Percentiles rank a stretch among this genome's conserved stretches.
phyloP scores from a whole-genome alignment of 1,140 invertebrate genomes.

The Drosophila kikkawai region DNA sequence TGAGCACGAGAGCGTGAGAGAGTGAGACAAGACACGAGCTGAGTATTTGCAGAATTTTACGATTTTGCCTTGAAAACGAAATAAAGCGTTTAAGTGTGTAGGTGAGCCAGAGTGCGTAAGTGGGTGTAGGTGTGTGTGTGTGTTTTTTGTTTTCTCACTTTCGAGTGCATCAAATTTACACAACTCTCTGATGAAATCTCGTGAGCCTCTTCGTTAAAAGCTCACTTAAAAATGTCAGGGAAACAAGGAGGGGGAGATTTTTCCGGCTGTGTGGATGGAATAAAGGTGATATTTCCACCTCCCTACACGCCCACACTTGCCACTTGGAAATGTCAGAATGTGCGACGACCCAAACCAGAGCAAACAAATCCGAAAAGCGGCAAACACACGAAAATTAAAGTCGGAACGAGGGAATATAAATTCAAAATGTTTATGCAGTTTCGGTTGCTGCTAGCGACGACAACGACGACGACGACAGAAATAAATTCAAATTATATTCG shows the following conservation, averaged over 20 bases:
- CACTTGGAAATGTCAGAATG: slow-evolving; percentile 37
- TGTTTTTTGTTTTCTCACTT: slow-evolving; percentile 38
- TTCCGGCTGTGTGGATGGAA: neutral
- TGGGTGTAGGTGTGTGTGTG: slow-evolving; percentile 11
- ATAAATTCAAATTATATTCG: slow-evolving; percentile 64
- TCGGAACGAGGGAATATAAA: slow-evolving; percentile 52
- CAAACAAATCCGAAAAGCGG: slow-evolving; percentile 20
- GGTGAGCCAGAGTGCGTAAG: slow-evolving; percentile 13
- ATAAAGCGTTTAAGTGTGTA: slow-evolving; percentile 60
- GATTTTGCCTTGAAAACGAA: slow-evolving; percentile 72
- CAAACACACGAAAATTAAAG: slow-evolving; percentile 36
- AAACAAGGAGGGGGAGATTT: neutral
- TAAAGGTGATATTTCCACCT: slow-evolving; percentile 18
- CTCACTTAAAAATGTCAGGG: slow-evolving; percentile 23
- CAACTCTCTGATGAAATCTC: slow-evolving; percentile 75
- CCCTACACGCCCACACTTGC: neutral
- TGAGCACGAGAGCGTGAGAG: slow-evolving; percentile 1
- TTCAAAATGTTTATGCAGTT: slow-evolving; percentile 69
- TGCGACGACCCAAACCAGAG: slow-evolving; percentile 32
- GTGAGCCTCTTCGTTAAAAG: slow-evolving; percentile 57
- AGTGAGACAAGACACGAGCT: slow-evolving; percentile 28
- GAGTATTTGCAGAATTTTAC: slow-evolving; percentile 66
- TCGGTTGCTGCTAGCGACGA: slow-evolving; percentile 5
- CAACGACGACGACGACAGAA: slow-evolving; percentile 45
- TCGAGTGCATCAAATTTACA: slow-evolving; percentile 73